These are phyloP conservation scores for Corapipo altera DNA, from an alignment of 2,113 vertebrate genomes.

Conservation along the genomic window DNA sequence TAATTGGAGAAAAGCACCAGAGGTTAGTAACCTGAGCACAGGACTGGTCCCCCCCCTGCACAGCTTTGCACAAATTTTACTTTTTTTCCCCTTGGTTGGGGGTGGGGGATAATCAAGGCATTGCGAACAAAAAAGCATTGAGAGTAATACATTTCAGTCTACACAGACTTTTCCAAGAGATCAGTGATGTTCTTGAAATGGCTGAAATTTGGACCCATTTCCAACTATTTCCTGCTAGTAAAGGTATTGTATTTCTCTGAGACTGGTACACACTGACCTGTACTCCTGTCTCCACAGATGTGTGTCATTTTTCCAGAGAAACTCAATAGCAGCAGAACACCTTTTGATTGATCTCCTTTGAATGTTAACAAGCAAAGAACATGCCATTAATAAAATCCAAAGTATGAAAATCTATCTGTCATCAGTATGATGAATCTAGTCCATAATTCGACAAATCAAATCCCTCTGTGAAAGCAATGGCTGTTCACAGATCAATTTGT, in stretches of 20 bases:
- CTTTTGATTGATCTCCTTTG: conserved; percentile 35
- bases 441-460: conserved; percentile 60
- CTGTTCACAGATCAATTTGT: conserved; percentile 50
- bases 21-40: background rate
- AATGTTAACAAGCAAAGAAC: conserved; percentile 54
- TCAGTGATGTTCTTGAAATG: background rate
- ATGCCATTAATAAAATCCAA: conserved; percentile 50
- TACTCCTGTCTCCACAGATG: background rate
- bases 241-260: background rate
- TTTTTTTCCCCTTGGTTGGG: background rate
- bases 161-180: background rate
- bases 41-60: background rate
- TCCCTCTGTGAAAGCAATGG: conserved; percentile 41
- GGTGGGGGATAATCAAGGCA: background rate
- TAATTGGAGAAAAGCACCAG: background rate
- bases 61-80: background rate
- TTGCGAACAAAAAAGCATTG: background rate
- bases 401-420: conserved; percentile 51
- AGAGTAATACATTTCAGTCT: background rate
- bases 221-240: background rate
- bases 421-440: conserved; percentile 38
- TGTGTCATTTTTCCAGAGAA: background rate
- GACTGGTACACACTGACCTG: background rate
- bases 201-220: background rate
- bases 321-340: background rate